phyloP scores from a whole-genome alignment of 2,888 invertebrate species.

The Steromphala cineraria region DNA sequence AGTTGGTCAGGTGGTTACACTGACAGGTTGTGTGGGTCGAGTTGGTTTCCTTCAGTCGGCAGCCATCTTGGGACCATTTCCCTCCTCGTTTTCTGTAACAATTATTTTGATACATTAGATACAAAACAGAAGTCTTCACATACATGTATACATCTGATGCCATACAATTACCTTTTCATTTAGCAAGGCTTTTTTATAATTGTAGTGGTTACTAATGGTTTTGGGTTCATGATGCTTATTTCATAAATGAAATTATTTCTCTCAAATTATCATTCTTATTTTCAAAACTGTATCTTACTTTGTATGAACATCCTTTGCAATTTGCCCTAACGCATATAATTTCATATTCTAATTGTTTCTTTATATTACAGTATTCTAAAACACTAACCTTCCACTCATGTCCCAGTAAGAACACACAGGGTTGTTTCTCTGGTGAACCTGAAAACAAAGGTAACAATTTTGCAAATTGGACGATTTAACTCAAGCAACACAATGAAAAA shows the following conservation, averaged over 20 bases:
- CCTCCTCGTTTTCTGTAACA: constrained; percentile 33
- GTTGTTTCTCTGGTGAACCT: constrained; percentile 37
- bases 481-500: too few species aligned
- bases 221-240: too few species aligned
- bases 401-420: constrained; percentile 62
- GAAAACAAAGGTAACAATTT: not conserved
- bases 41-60: constrained; percentile 49
- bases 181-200: too few species aligned
- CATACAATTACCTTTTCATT: too few species aligned
- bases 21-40: constrained; percentile 66
- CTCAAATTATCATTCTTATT: too few species aligned
- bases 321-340: too few species aligned
- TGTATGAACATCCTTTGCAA: too few species aligned
- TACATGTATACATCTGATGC: not conserved
- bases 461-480: too few species aligned
- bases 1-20: constrained; percentile 73
- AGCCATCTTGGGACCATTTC: constrained; percentile 57
- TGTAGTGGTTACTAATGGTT: too few species aligned
- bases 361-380: not conserved
- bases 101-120: not conserved
- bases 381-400: constrained; percentile 28
- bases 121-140: not conserved
- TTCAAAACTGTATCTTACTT: too few species aligned
- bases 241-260: too few species aligned
- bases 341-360: too few species aligned